Evolutionary conservation across 2,888 invertebrate genomes (phyloP), one percentile per base, ranked within the genome.

Genomic region (Neria commutata): DNA sequence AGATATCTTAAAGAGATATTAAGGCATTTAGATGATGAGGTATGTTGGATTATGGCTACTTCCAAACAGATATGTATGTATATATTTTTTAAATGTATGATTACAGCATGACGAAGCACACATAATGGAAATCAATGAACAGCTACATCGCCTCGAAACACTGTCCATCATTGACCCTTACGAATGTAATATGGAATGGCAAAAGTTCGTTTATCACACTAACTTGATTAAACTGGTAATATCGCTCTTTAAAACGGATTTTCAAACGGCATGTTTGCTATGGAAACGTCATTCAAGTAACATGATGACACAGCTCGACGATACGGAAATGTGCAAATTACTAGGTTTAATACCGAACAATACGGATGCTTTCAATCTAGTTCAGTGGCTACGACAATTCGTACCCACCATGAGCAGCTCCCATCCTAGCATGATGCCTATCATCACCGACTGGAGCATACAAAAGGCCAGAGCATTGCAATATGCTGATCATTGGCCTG

Each of bases 371-470:
- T 77, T 80, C 11, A 69, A 77, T 58, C 61, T 82, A 6, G 67
- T 82, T 14, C 80, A 77, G 58, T 82, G 81, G 82, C 60, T 82
- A 26, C 72, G 75, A 0, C 78, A 81, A 63, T 81, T 81, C 58
- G 73, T 77, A 2, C 81, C 82, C 0, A 70, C 73, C 58, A 70
- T 81, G 19, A 68, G 77, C 51, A 76, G 79, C 63, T 74, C 71
- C 0, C 77, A 80, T 74, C 81, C 82, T 0, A 70, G 73, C 34
- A 67, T 78, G 16, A 80, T 81, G 76, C 74, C 77, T 0, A 69
- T 64, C 3, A 66, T 81, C 10, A 75, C 81, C 2, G 79, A 81
- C 33, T 82, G 82, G 82, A 75, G 78, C 57, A 75, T 80, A 57
- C 70, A 77, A 52, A 77, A 79, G 61, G 79, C 77, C 1, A 70